Evolutionary conservation across 2,888 invertebrate genomes (phyloP), one percentile per base, ranked within the genome.

Genomic region (Eupithecia subfuscata): DNA sequence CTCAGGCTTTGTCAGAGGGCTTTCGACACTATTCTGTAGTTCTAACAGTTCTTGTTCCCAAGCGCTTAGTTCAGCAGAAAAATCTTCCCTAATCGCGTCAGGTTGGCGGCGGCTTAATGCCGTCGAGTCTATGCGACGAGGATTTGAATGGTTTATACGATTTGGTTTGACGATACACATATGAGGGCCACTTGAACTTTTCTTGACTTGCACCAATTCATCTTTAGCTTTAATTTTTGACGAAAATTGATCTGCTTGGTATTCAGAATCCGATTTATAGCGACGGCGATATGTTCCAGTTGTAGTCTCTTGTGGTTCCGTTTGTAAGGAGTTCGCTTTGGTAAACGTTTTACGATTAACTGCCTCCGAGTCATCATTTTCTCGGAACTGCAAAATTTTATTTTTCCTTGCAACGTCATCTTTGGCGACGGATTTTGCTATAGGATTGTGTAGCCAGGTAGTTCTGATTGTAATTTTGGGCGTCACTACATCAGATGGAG

Each of bases 41-140:
- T 68, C 40, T 12, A 71, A 43, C 64, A 77, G 43, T 73, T 77
- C 67, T 22, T 73, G 69, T 63, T 73, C 70, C 77, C 77, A 77
- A 16, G 70, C 70, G 30, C 22, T 56, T 34, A 75, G 37, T 73
- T 77, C 68, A 68, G 65, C 30, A 30, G 68, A 65, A 45, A 37
- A 43, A 9, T 68, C 63, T 70, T 74, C 69, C 12, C 70, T 70
- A 7, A 72, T 60, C 11, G 69, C 43, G 34, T 70, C 45, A 9
- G 77, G 70, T 76, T 74, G 70, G 14, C 25, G 52, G 30, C 30
- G 18, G 34, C 18, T 64, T 64, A 34, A 6, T 34, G 9, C 9
- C 64, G 34, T 34, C 2, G 64, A 30, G 9, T 16, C 67, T 40
- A 40, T 22, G 40, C 40, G 40, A 12, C 34, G 37, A 40, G 40